A percentile compares a stretch with the other conserved stretches of the same genome.
Evolutionary conservation across 2,888 invertebrate species (phyloP).

Genomic region (Lasius platythorax): DNA sequence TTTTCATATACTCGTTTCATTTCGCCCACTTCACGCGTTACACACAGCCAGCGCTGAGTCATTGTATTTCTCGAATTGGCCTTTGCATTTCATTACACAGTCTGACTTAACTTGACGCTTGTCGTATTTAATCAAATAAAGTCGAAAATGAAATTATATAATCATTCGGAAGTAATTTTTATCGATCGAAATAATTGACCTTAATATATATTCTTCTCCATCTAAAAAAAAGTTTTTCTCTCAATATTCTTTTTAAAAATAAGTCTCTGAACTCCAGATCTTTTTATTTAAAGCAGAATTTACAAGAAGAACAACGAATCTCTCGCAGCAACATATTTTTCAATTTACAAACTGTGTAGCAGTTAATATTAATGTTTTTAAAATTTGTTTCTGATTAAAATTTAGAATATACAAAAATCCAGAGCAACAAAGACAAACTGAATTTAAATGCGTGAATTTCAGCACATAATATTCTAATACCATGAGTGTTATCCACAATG

Average conservation of each 20-base stretch:
- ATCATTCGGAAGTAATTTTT: not conserved
- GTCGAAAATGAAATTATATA: not conserved
- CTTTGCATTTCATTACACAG: not conserved
- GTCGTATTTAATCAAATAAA: not conserved
- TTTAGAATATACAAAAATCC: not conserved
- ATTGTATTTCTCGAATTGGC: not conserved
- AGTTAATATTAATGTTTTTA: not conserved
- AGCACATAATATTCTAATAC: not conserved
- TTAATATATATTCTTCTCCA: not conserved
- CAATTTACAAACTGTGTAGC: not conserved
- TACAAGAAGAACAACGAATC: not conserved
- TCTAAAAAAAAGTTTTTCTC: not conserved
- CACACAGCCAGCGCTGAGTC: not conserved
- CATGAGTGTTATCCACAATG: slow-evolving; percentile 11
- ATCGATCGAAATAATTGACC: not conserved
- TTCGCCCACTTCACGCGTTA: not conserved
- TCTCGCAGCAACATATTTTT: not conserved
- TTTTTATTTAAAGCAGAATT: not conserved
- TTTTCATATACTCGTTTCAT: slow-evolving; percentile 40
- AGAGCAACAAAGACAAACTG: not conserved
- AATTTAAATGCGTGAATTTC: not conserved
- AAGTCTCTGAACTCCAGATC: not conserved
- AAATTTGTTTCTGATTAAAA: not conserved
- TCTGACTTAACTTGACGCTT: not conserved
- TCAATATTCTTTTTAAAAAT: not conserved